phyloP scores from a whole-genome alignment of 2,797 vertebrate species.

The Acanthis flammea region DNA sequence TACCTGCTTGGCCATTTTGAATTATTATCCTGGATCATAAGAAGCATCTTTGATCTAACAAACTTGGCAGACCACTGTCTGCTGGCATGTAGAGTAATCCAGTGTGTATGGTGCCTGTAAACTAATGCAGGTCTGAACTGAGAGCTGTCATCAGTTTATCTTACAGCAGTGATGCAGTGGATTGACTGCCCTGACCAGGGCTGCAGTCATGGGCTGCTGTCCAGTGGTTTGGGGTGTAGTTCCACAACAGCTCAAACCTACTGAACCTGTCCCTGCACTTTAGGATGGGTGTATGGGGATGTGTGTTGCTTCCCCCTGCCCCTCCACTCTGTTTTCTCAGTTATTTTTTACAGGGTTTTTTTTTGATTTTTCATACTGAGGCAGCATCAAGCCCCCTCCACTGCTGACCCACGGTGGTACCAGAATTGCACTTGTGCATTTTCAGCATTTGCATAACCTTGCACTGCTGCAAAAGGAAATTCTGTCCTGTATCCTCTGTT shows the following conservation, averaged over 20 bases:
- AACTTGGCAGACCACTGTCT: slow-evolving; percentile 10
- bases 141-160: slow-evolving; percentile 5
- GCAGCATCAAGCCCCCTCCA: not conserved
- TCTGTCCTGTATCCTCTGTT: not conserved
- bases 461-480: not conserved
- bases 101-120: not conserved
- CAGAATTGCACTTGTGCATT: not conserved
- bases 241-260: not conserved
- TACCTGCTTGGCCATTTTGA: slow-evolving; percentile 8
- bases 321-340: not conserved
- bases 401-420: not conserved
- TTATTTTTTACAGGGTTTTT: not conserved
- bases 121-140: not conserved
- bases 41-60: slow-evolving; percentile 11
- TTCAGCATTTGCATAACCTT: not conserved
- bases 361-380: not conserved
- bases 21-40: slow-evolving; percentile 13
- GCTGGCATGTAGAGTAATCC: not conserved
- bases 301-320: not conserved
- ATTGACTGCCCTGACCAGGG: not conserved
- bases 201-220: not conserved
- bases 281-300: fast-evolving
- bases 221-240: not conserved
- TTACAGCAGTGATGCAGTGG: not conserved
- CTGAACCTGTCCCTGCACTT: not conserved